Conservation (phyloP, 2,888 invertebrate species). For the Arenicola marina region DNA sequence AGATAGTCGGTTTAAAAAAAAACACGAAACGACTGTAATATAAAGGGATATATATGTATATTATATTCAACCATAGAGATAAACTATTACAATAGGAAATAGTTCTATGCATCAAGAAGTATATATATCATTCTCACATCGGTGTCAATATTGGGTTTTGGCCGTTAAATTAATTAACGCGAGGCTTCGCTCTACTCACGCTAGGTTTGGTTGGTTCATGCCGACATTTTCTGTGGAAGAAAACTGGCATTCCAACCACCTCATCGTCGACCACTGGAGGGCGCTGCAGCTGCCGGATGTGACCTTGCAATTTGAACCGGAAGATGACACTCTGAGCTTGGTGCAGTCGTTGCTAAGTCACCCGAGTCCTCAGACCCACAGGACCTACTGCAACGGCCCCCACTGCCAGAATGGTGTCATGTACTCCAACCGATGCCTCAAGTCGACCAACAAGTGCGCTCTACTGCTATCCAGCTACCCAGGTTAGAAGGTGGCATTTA, state of each 20-base stretch:
- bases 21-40: too few species aligned
- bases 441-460: constrained; percentile 55
- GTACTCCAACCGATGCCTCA: constrained; percentile 45
- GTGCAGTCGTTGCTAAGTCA: not conserved
- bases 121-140: not conserved
- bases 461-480: constrained; percentile 62
- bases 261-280: constrained; percentile 66
- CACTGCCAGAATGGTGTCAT: constrained; percentile 67
- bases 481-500: constrained; percentile 53
- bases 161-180: not conserved
- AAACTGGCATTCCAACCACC: constrained; percentile 43
- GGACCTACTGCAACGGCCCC: constrained; percentile 58
- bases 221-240: constrained; percentile 49
- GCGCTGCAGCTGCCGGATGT: constrained; percentile 64
- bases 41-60: not conserved
- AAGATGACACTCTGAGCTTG: constrained; percentile 21
- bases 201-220: constrained; percentile 61
- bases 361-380: not conserved
- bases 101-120: not conserved
- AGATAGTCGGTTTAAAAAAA: too few species aligned
- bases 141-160: not conserved
- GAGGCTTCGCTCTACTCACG: constrained; percentile 13
- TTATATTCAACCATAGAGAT: not conserved
- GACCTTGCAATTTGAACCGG: constrained; percentile 62
- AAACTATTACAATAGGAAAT: not conserved